Evolutionary conservation across 2,113 vertebrate genomes (phyloP).

Genomic region (Limnothrissa miodon): DNA sequence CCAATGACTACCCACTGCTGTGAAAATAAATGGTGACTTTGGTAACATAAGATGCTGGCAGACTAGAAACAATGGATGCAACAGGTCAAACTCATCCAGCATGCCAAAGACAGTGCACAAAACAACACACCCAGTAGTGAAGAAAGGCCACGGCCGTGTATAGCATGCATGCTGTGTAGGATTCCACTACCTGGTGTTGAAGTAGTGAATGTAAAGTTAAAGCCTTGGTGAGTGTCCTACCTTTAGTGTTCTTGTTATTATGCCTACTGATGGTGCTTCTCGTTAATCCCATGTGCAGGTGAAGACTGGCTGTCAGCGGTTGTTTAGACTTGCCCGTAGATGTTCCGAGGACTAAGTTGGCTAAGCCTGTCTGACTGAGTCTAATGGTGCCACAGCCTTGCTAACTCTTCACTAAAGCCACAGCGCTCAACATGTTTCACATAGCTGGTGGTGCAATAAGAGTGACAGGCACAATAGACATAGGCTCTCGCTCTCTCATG

Average conservation of each 20-base stretch:
- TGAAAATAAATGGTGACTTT: background rate
- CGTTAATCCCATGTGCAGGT: slow-evolving; percentile 63
- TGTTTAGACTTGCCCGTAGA: slow-evolving; percentile 63
- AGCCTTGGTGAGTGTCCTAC: slow-evolving; percentile 65
- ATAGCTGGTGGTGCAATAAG: slow-evolving; percentile 77
- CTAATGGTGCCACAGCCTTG: slow-evolving; percentile 66
- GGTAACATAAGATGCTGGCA: background rate
- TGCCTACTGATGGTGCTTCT: slow-evolving; percentile 55
- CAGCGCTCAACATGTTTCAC: slow-evolving; percentile 75
- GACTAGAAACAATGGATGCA: slow-evolving; percentile 2
- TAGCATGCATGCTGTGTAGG: background rate
- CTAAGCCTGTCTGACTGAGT: slow-evolving; percentile 58
- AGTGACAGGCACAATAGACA: slow-evolving; percentile 76
- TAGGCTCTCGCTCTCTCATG: slow-evolving; percentile 53
- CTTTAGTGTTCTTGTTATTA: slow-evolving; percentile 76
- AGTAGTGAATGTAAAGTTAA: background rate
- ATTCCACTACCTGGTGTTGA: background rate
- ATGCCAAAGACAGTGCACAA: background rate
- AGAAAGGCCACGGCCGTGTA: background rate
- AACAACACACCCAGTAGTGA: background rate
- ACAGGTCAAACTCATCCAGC: background rate
- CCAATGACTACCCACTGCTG: background rate
- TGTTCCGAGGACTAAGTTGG: slow-evolving; percentile 57
- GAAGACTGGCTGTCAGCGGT: slow-evolving; percentile 65
- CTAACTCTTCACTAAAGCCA: slow-evolving; percentile 70